Conservation (phyloP, 1,140 invertebrate species). For the Dolichoris vasculosae region DNA sequence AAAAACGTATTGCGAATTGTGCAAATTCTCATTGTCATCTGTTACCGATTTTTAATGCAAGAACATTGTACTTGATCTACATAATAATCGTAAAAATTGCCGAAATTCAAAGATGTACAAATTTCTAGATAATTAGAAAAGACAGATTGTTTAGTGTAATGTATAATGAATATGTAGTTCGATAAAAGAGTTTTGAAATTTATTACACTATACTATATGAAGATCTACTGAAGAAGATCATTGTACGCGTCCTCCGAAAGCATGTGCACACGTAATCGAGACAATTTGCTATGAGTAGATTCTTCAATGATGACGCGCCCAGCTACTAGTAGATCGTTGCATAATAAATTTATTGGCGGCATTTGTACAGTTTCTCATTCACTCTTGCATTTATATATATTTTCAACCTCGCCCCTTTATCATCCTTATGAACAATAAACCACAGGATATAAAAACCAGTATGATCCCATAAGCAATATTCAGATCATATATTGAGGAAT, state of each 20-base stretch:
- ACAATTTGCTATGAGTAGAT: constrained; percentile 35
- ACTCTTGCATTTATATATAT: neutral
- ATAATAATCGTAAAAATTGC: no score
- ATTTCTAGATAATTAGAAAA: no score
- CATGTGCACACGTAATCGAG: constrained; percentile 20
- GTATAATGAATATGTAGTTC: no score
- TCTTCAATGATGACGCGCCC: constrained; percentile 40
- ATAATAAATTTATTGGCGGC: constrained; percentile 42
- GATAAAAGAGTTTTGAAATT: no score
- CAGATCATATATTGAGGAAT: no score
- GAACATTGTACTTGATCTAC: no score
- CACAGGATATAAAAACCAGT: neutral
- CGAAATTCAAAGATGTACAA: no score
- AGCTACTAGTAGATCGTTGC: constrained; percentile 17
- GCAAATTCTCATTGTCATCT: no score
- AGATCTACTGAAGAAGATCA: neutral
- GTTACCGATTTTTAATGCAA: no score
- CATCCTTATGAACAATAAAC: constrained; percentile 31
- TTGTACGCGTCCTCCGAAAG: neutral
- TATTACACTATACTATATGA: neutral
- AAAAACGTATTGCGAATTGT: no score
- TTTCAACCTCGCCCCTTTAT: neutral
- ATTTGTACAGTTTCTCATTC: neutral
- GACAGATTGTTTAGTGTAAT: no score
- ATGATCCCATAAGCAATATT: no score